Evolutionary conservation across 2,888 invertebrate species (phyloP).

Genomic region (Cephonodes hylas): DNA sequence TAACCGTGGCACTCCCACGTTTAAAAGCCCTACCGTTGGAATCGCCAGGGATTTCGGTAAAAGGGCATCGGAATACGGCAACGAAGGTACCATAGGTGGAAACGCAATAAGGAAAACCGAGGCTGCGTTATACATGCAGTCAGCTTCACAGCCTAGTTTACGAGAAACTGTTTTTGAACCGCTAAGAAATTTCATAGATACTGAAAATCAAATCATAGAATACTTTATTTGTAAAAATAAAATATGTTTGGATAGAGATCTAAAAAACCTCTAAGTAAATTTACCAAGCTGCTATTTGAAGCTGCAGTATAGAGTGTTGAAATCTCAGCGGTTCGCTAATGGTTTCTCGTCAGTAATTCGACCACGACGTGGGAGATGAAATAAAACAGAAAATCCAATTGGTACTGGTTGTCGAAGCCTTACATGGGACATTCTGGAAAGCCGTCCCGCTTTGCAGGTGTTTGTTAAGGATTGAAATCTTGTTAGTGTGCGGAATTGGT

Average conservation of each 20-base stretch:
- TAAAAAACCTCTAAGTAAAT: background rate
- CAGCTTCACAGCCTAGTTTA: background rate
- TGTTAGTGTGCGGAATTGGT: constrained; percentile 28
- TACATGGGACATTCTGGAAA: constrained; percentile 27
- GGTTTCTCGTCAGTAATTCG: constrained; percentile 10
- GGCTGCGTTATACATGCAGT: background rate
- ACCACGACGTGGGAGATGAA: constrained; percentile 19
- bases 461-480: constrained; percentile 32
- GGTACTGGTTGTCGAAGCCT: constrained; percentile 36
- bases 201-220: too few species aligned
- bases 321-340: background rate
- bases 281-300: background rate
- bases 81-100: constrained; percentile 57
- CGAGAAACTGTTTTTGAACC: background rate
- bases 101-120: background rate
- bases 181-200: too few species aligned
- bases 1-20: constrained; percentile 62
- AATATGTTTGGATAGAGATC: background rate
- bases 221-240: too few species aligned
- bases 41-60: constrained; percentile 74
- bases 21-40: constrained; percentile 68
- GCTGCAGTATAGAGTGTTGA: background rate
- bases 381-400: constrained; percentile 45
- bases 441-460: constrained; percentile 40
- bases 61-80: constrained; percentile 59